Evolutionary conservation across 1,140 invertebrate species (phyloP).

Genomic region (Xylocopa sonorina): DNA sequence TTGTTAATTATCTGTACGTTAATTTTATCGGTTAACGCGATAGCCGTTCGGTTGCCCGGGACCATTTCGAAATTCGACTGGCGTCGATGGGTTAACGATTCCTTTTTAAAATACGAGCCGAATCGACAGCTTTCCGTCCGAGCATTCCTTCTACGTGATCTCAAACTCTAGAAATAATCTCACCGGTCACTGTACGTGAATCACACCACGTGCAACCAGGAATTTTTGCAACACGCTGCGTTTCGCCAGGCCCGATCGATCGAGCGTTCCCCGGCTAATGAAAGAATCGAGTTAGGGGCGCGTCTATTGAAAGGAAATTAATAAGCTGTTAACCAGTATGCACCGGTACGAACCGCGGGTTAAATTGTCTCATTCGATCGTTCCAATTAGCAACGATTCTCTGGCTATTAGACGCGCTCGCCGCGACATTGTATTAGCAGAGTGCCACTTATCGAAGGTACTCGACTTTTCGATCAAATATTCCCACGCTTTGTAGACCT

Average conservation of each 20-base stretch:
- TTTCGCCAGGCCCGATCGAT: background rate
- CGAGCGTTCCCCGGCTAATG: background rate
- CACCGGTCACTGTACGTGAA: background rate
- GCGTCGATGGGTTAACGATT: too few species aligned
- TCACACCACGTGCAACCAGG: background rate
- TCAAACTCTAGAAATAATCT: constrained; percentile 6
- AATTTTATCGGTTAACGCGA: too few species aligned
- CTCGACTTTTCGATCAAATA: too few species aligned
- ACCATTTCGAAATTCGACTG: too few species aligned
- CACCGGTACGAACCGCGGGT: constrained; percentile 31
- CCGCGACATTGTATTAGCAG: background rate
- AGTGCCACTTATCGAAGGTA: too few species aligned
- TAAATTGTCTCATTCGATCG: constrained; percentile 29
- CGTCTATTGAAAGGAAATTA: background rate
- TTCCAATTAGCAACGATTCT: constrained; percentile 30
- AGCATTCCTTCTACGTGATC: background rate
- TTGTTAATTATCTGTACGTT: too few species aligned
- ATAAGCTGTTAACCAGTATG: constrained; percentile 25
- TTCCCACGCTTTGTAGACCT: too few species aligned
- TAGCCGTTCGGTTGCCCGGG: too few species aligned
- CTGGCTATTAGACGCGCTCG: background rate
- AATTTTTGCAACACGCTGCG: too few species aligned
- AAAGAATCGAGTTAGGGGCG: constrained; percentile 30
- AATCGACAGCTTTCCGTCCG: background rate
- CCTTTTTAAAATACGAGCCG: too few species aligned